Percentiles rank a stretch among this genome's conserved stretches.
Evolutionary conservation across 2,888 invertebrate genomes (phyloP).

Genomic region (Drosophila stalkeri): DNA sequence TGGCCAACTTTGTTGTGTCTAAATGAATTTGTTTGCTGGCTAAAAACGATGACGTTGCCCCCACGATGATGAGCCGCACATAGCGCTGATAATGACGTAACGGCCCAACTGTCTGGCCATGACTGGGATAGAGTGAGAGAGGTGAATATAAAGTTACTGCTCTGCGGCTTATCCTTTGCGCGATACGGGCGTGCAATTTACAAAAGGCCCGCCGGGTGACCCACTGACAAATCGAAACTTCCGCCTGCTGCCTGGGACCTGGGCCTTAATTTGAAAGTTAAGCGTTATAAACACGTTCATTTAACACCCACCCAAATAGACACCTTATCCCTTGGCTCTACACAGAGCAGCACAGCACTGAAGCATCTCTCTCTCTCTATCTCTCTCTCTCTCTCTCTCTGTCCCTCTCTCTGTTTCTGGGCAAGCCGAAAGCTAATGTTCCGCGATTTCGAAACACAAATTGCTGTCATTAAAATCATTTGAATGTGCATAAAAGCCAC

Average conservation of each 20-base stretch:
- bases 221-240: constrained; percentile 78
- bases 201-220: constrained; percentile 52
- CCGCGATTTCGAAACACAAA: constrained; percentile 79
- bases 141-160: neutral
- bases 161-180: constrained; percentile 57
- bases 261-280: constrained; percentile 77
- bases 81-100: constrained; percentile 63
- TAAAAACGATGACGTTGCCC: constrained; percentile 58
- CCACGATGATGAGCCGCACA: constrained; percentile 27
- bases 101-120: constrained; percentile 51
- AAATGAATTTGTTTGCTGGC: constrained; percentile 54
- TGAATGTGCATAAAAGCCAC: constrained; percentile 72
- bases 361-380: no score
- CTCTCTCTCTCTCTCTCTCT: neutral
- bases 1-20: constrained; percentile 63
- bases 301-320: constrained; percentile 39
- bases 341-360: neutral
- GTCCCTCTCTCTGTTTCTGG: constrained; percentile 24
- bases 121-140: neutral
- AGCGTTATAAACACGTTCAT: constrained; percentile 81
- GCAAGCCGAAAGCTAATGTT: constrained; percentile 71
- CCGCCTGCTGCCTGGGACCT: constrained; percentile 61
- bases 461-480: constrained; percentile 81
- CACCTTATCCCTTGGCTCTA: neutral
- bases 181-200: constrained; percentile 55